Evolutionary conservation across 2,888 invertebrate genomes (phyloP), one percentile per base, ranked within the genome.

Genomic region (Drosophila suboccidentalis): DNA sequence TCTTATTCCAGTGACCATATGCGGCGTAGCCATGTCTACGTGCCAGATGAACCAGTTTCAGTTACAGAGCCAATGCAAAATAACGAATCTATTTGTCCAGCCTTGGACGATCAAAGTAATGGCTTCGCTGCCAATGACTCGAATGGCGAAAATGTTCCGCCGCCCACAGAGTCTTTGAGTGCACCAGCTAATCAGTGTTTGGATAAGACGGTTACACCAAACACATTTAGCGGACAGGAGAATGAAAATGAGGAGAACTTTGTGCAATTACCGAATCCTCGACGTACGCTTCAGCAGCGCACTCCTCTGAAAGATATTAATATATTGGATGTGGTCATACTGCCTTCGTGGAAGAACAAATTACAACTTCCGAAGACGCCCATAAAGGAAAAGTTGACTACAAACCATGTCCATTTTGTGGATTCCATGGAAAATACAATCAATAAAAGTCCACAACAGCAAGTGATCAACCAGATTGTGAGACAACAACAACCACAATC

Each of bases 1-100:
- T 91, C 92, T 1, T 92, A 90, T 71, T 92, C 92, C 13, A 92
- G 92, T 75, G 92, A 92, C 68, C 78, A 80, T 49, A 79, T 91
- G 71, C 86, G 38, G 3, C 80, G 78, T 10, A 70, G 78, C 1
- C 85, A 78, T 55, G 78, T 82, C 11, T 82, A 87, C 53, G 43
- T 81, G n/a, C 85, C 87, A 5, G 78, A 74, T 54, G 50, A 46
- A 10, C 22, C 59, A 5, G 10, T 13, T 2, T 44, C 32, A 4
- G 46, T 11, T 5, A 26, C 36, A 34, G 38, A 43, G 13, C 50
- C 39, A 11, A 15, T 46, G 1, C 44, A 34, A 15, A 13, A 46
- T 4, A 47, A 59, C 5, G 51, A 68, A 1, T 54, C 60, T 1
- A 22, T 29, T 26, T 46, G 34, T 46, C 46, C 49, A 19, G 11